phyloP scores from a whole-genome alignment of 2,888 invertebrate species.

The Plebejus melissa region DNA sequence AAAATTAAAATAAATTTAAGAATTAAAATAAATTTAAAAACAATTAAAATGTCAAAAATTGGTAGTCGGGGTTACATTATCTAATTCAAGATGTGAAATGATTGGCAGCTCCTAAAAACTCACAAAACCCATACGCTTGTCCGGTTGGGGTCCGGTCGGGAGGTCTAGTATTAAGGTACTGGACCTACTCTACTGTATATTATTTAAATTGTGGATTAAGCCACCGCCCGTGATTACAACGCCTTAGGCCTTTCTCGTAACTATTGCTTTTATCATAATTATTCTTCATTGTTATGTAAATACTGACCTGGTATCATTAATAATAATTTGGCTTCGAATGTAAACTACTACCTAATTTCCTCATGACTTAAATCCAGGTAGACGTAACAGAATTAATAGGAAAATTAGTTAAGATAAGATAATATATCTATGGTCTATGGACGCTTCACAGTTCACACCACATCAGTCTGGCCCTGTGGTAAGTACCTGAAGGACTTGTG shows the following conservation, averaged over 20 bases:
- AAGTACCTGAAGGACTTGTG: no score
- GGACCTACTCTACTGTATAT: not conserved
- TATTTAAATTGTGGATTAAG: not conserved
- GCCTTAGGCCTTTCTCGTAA: slow-evolving; percentile 11
- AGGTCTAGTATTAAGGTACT: not conserved
- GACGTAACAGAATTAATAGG: not conserved
- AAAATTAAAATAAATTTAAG: no score
- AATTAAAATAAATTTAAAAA: no score
- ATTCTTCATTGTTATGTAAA: slow-evolving; percentile 6
- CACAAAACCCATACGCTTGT: no score
- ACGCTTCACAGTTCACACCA: no score
- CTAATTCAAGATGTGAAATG: no score
- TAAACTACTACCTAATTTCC: not conserved
- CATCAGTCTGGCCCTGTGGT: no score
- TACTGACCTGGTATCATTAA: not conserved
- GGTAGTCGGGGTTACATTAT: no score
- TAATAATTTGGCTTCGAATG: not conserved
- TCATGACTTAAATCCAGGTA: not conserved
- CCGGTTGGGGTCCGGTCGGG: no score
- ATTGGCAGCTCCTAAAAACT: no score
- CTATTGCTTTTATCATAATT: not conserved
- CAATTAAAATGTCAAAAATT: no score
- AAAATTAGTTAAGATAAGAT: not conserved
- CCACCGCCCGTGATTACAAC: slow-evolving; percentile 4
- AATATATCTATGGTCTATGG: no score